These are phyloP conservation scores for Heliconius charithonia DNA, from an alignment of 2,888 invertebrate species.

Conservation along the genomic window DNA sequence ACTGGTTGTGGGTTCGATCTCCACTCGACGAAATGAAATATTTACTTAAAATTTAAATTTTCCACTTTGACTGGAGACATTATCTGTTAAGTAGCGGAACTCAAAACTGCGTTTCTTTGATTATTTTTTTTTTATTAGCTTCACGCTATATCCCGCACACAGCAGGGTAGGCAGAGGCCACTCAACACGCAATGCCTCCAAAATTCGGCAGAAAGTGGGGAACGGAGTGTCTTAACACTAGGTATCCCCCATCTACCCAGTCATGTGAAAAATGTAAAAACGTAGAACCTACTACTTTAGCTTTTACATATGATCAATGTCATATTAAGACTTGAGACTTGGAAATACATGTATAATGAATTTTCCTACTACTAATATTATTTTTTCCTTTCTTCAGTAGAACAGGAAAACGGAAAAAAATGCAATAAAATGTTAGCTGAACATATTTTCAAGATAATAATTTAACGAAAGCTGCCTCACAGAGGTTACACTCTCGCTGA, in stretches of 20 bases:
- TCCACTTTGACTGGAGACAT: no score
- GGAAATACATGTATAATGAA: not conserved
- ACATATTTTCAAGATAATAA: constrained; percentile 26
- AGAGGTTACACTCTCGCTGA: constrained; percentile 30
- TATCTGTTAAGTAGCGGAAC: no score
- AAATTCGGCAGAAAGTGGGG: not conserved
- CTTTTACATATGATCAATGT: not conserved
- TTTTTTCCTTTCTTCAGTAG: not conserved
- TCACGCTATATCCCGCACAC: no score
- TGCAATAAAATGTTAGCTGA: constrained; percentile 1
- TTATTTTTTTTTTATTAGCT: no score
- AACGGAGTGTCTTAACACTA: not conserved
- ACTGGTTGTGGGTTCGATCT: no score
- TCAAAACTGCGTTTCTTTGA: no score
- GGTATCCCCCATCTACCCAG: no score
- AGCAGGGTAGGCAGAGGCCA: rapidly evolving
- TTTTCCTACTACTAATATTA: not conserved
- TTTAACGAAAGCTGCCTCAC: constrained; percentile 30
- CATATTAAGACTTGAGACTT: not conserved
- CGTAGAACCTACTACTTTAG: not conserved
- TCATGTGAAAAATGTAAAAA: not conserved
- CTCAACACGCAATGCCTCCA: no score
- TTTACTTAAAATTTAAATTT: no score
- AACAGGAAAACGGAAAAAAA: not conserved
- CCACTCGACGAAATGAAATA: no score